Conservation (phyloP, 2,888 invertebrate genomes). For the Drosophila anomalata region DNA sequence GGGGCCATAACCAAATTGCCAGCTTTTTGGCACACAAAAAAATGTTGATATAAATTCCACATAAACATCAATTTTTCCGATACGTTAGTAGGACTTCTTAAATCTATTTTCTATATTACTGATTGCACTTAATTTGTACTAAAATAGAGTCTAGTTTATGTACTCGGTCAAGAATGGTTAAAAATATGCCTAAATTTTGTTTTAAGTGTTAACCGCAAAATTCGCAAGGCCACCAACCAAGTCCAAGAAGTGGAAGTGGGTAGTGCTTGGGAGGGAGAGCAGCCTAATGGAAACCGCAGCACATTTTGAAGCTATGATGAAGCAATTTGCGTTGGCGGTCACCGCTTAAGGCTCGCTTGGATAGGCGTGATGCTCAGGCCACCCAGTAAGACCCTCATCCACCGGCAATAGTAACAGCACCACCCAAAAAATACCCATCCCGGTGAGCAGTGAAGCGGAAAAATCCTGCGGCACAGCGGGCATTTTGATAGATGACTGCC, state of each 20-base stretch:
- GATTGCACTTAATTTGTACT: neutral
- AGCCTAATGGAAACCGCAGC: conserved; percentile 77
- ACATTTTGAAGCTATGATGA: conserved; percentile 77
- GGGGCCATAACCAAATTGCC: conserved; percentile 13
- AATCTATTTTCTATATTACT: neutral
- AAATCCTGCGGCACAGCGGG: conserved; percentile 68
- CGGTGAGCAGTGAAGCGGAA: conserved; percentile 67
- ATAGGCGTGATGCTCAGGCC: conserved; percentile 44
- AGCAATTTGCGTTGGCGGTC: conserved; percentile 68
- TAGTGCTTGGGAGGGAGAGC: conserved; percentile 1
- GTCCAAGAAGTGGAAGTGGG: conserved; percentile 15
- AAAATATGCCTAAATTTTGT: neutral
- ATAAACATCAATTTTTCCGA: neutral
- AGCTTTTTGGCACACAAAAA: neutral
- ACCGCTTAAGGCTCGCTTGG: conserved; percentile 61
- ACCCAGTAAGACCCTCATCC: neutral
- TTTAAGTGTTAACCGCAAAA: conserved; percentile 60
- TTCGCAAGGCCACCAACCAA: conserved; percentile 68
- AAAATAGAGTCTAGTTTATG: neutral
- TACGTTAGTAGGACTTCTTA: neutral
- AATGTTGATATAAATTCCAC: neutral
- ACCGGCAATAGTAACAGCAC: neutral
- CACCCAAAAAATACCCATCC: conserved; percentile 20
- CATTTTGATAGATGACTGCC: conserved; percentile 81
- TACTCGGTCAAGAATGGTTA: neutral